Base-by-base conservation (phyloP, 2,113 vertebrate genomes). In the Elephantulus edwardii region DNA sequence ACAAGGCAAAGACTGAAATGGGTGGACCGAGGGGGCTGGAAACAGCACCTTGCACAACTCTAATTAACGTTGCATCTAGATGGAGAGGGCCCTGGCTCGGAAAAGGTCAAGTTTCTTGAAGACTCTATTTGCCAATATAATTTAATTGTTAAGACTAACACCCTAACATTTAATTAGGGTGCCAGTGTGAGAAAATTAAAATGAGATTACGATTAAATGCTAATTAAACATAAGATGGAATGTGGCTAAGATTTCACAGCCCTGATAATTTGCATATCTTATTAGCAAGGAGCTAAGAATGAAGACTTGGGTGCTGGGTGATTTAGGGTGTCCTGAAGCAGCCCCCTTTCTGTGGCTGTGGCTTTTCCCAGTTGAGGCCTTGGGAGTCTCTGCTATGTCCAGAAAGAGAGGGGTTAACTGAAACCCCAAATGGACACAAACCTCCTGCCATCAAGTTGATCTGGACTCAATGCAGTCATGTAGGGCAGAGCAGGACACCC, bases 141-240 rank as follows among this genome's bases (percentile, higher is more conserved):
- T 93, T 54, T 88, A 94, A 85, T 24, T 70, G 90, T 90, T 96
- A 94, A 16, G 56, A 94, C 88, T 5, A 68, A 91, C 89, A 93
- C 95, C 82, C 93, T 82, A 96, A 95, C 92, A 89, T 97, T 97
- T 90, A 76, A 96, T 94, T 95, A 94, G 3, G n/a, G 48, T 95
- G 75, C 72, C 86, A 94, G 81, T 35, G 83, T 88, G 87, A 90
- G 91, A 96, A 96, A 93, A 96, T 95, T 89, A 93, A 95, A 95
- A 93, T 78, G 77, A 82, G 94, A 96, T 94, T 95, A 97, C 93
- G 58, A 95, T 92, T 95, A 97, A 95, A 94, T 50, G 82, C 93
- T 97, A 97, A 97, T 96, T 94, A 96, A 96, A 95, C 83, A 93
- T 19, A 84, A 97, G 96, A 96, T 95, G 76, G 64, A 93, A 91